Evolutionary conservation across 2,797 vertebrate genomes (phyloP).

Genomic region (Amniataba percoides): DNA sequence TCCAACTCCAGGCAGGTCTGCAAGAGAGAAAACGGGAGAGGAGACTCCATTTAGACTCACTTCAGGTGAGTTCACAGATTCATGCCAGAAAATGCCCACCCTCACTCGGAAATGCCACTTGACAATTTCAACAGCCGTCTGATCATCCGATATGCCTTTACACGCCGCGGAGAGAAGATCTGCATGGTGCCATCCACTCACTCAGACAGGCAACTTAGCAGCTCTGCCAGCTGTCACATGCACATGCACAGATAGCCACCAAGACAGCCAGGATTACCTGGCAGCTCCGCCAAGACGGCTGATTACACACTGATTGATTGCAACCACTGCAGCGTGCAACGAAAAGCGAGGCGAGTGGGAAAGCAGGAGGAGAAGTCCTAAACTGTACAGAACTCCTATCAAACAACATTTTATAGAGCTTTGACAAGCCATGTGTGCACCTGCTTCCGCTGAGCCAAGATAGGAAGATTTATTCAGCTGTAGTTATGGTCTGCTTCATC

Average conservation of each 20-base stretch:
- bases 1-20: constrained; percentile 98
- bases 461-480: constrained; percentile 81
- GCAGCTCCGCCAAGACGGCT: constrained; percentile 80
- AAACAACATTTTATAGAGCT: constrained; percentile 77
- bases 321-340: constrained; percentile 64
- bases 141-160: constrained; percentile 58
- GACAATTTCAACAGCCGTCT: constrained; percentile 65
- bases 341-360: constrained; percentile 54
- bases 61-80: constrained; percentile 34
- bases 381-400: constrained; percentile 72
- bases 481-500: constrained; percentile 78
- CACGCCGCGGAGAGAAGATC: constrained; percentile 39
- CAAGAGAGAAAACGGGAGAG: constrained; percentile 32
- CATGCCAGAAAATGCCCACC: constrained; percentile 21
- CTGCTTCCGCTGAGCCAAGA: constrained; percentile 69
- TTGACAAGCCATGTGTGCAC: constrained; percentile 65
- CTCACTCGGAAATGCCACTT: constrained; percentile 53
- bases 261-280: constrained; percentile 80
- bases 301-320: constrained; percentile 84
- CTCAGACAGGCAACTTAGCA: constrained; percentile 62
- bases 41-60: constrained; percentile 38
- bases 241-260: constrained; percentile 63
- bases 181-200: constrained; percentile 61
- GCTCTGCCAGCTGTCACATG: constrained; percentile 71
- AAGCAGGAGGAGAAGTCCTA: constrained; percentile 62